These are phyloP conservation scores for Orussus abietinus DNA, from an alignment of 1,140 invertebrate species.

Conservation along the genomic window DNA sequence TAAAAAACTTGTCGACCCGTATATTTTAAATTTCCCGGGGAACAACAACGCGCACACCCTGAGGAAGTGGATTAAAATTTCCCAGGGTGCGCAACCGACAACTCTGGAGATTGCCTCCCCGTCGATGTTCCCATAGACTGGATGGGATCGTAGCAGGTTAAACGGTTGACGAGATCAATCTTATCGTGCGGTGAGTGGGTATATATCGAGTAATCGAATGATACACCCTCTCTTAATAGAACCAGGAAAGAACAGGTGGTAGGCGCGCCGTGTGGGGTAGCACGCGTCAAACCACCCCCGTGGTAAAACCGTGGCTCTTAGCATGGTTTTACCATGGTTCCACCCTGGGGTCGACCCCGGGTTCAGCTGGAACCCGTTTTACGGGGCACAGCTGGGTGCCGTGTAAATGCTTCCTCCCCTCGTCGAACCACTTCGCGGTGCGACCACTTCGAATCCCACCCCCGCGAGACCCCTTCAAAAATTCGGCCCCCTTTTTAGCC, in stretches of 20 bases:
- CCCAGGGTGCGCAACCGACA: too few species aligned
- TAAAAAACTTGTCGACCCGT: too few species aligned
- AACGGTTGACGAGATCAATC: too few species aligned
- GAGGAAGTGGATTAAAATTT: too few species aligned
- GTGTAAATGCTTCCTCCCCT: conserved; percentile 29
- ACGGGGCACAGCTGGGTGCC: conserved; percentile 41
- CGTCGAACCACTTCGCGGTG: too few species aligned
- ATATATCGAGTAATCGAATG: conserved; percentile 29
- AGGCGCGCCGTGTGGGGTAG: conserved; percentile 37
- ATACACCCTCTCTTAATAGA: conserved; percentile 25
- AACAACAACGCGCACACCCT: too few species aligned
- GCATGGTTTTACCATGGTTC: too few species aligned
- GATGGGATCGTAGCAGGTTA: too few species aligned
- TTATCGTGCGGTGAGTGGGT: conserved; percentile 18
- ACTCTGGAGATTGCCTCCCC: too few species aligned
- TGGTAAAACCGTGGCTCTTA: conserved; percentile 24
- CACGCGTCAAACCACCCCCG: conserved; percentile 39
- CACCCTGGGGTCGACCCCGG: neutral
- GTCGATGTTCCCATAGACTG: too few species aligned
- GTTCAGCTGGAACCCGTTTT: neutral
- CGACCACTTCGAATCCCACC: too few species aligned
- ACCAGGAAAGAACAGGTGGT: conserved; percentile 37
- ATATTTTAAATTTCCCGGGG: too few species aligned
- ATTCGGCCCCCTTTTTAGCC: conserved; percentile 13
- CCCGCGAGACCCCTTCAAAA: conserved; percentile 8